Evolutionary conservation across 2,113 vertebrate genomes (phyloP).

Genomic region (Smithornis capensis): DNA sequence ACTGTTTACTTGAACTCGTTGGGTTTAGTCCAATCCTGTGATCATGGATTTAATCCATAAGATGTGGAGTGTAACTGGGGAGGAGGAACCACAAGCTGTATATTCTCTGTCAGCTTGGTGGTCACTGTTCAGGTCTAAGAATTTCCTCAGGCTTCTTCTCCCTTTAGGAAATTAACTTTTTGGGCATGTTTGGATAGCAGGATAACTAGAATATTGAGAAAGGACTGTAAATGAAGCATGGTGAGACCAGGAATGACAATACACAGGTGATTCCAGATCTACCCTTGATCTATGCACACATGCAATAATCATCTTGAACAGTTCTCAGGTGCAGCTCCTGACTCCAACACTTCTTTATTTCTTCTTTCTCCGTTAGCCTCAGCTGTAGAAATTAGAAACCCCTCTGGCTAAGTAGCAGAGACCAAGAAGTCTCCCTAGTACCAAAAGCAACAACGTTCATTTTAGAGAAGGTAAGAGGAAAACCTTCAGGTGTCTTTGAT

Average conservation of each 20-base stretch:
- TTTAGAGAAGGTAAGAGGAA: not conserved
- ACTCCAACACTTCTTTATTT: fast-evolving
- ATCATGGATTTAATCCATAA: not conserved
- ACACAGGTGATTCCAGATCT: not conserved
- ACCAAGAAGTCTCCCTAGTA: not conserved
- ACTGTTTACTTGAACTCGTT: not conserved
- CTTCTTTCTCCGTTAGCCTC: not conserved
- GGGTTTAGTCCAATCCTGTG: not conserved
- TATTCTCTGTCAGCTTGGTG: not conserved
- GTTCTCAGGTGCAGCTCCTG: not conserved
- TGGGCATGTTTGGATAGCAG: not conserved
- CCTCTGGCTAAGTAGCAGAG: not conserved
- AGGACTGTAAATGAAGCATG: not conserved
- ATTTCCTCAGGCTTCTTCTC: not conserved
- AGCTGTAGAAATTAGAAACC: not conserved
- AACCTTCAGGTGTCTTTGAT: not conserved
- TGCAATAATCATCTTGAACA: not conserved
- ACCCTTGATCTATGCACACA: fast-evolving
- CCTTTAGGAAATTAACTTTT: not conserved
- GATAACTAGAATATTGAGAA: not conserved
- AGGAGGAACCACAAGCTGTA: not conserved
- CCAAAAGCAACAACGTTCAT: not conserved
- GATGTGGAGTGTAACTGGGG: not conserved
- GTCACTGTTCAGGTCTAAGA: not conserved
- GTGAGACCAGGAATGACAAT: not conserved